Evolutionary conservation across 2,888 invertebrate genomes (phyloP).

Genomic region (Apoderus coryli): DNA sequence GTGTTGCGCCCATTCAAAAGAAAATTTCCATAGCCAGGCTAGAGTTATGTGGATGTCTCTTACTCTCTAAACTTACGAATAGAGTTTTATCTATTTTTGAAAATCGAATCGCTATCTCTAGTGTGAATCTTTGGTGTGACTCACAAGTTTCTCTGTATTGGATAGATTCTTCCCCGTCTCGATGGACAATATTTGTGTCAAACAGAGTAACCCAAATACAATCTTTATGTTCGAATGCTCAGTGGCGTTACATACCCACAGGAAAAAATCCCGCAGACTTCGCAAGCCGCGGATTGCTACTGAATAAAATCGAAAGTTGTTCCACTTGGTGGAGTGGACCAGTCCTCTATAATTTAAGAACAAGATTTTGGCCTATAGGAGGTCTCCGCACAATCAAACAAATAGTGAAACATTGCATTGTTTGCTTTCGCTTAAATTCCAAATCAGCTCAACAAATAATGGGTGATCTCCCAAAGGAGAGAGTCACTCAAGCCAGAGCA

Average conservation of each 20-base stretch:
- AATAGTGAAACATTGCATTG: neutral
- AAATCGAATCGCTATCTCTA: too few species aligned
- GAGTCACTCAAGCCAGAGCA: neutral
- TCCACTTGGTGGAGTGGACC: neutral
- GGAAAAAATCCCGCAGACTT: conserved; percentile 1
- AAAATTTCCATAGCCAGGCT: conserved; percentile 11
- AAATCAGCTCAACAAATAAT: neutral
- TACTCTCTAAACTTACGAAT: conserved; percentile 10
- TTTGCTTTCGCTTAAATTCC: neutral
- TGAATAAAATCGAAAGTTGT: neutral
- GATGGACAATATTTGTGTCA: neutral
- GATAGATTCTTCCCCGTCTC: neutral
- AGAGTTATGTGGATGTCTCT: conserved; percentile 12
- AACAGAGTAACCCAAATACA: neutral
- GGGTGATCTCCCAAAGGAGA: neutral
- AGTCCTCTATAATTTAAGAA: neutral
- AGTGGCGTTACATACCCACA: neutral
- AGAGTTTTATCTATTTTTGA: too few species aligned
- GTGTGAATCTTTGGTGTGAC: conserved; percentile 1
- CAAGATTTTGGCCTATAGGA: neutral
- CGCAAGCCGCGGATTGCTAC: neutral
- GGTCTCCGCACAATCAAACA: neutral
- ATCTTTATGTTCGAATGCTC: neutral
- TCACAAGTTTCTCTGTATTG: neutral
- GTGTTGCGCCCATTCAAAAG: conserved; percentile 19